Base-by-base conservation (phyloP, 2,888 invertebrate genomes). In the Adelphocoris suturalis region DNA sequence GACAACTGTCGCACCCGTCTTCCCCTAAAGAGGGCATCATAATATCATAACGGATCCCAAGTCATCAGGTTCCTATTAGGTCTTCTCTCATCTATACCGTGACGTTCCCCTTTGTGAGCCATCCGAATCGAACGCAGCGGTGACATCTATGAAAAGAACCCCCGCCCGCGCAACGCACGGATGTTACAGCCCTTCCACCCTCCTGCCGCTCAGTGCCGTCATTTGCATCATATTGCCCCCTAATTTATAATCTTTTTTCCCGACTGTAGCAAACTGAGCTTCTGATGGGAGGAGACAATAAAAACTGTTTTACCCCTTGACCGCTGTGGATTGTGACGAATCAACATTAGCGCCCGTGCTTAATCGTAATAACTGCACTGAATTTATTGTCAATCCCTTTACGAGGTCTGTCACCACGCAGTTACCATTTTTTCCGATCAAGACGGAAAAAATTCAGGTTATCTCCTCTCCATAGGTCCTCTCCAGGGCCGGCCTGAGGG, bases 51-150 rank as follows among this genome's bases (percentile, higher is more conserved):
- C 85, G 46, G 61, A 85, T 85, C 55, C n/a, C 28, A 19, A 85
- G 61, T 85, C 85, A 85, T 85, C 85, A 85, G 85, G 85, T 85
- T 85, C 85, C 85, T 85, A 85, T 85, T 85, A 85, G 85, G n/a
- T 46, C 68, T 19, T 23, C 68, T 9, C 68, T 23, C 3, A 11
- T 23, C 57, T 14, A 3, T 11, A 11, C 52, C 52, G 16, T 52
- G 16, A 68, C 68, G 23, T 12, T 23, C 68, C 12, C 52, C 23
- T 23, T 68, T 68, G 68, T 68, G 68, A 23, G 68, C 23, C 19
- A 68, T 68, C 68, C 68, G 68, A 68, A 68, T 68, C 68, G 68
- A 68, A 68, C 68, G 68, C 68, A 68, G 68, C 68, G 68, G 68
- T 68, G 68, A 27, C 68, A 23, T 68, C 68, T 23, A 23, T 68